A percentile compares a stretch with the other conserved stretches of the same genome.
Evolutionary conservation across 1,140 invertebrate species (phyloP).

Genomic region (Zaprionus lachaisei): DNA sequence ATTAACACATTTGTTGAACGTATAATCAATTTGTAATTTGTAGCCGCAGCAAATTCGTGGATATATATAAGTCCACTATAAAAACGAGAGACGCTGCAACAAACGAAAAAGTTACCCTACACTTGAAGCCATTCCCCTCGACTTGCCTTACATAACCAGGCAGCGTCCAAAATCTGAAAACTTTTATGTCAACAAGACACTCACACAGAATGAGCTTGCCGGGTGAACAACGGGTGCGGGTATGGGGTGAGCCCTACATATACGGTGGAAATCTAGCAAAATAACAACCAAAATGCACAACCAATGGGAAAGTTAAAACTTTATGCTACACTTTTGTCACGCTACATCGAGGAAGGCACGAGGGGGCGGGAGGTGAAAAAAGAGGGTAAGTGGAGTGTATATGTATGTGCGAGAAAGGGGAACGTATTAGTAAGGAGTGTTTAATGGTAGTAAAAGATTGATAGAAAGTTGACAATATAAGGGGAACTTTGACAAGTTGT

Average conservation of each 20-base stretch:
- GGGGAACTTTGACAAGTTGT: conserved; percentile 13
- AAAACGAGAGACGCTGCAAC: conserved; percentile 34
- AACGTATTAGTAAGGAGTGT: conserved; percentile 13
- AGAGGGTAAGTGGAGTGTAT: too few species aligned
- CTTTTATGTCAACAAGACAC: conserved; percentile 78
- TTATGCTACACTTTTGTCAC: conserved; percentile 42
- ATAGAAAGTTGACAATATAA: conserved; percentile 42
- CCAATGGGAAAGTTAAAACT: conserved; percentile 64
- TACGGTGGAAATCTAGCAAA: conserved; percentile 22
- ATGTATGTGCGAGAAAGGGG: too few species aligned
- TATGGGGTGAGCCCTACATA: conserved; percentile 33
- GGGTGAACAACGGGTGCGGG: neutral
- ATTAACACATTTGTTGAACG: conserved; percentile 83
- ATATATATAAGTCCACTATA: conserved; percentile 67
- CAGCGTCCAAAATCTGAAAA: conserved; percentile 45
- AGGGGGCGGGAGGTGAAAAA: neutral
- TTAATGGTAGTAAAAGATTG: conserved; percentile 37
- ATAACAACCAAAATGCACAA: conserved; percentile 52
- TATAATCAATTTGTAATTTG: conserved; percentile 84
- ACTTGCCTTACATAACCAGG: neutral
- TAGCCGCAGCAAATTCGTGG: conserved; percentile 80
- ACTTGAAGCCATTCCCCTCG: neutral
- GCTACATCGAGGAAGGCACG: neutral
- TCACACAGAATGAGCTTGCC: conserved; percentile 28
- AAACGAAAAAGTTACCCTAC: conserved; percentile 29